Percentiles rank a stretch among this genome's conserved stretches.
Conservation (phyloP, 2,797 vertebrate species). For the Cetoscarus ocellatus region DNA sequence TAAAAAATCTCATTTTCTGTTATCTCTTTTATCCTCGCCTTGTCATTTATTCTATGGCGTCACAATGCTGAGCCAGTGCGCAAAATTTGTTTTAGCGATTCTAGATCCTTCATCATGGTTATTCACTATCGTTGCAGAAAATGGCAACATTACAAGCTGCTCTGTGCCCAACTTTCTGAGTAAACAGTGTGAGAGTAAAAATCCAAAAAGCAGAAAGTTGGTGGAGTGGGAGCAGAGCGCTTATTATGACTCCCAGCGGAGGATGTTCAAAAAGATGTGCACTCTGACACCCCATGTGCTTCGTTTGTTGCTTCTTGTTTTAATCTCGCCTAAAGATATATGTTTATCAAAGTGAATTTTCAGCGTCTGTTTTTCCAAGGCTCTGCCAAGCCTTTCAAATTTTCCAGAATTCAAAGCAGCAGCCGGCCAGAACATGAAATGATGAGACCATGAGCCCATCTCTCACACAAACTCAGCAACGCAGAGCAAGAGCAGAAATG, state of each 20-base stretch:
- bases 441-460: constrained; percentile 60
- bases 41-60: constrained; percentile 20
- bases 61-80: constrained; percentile 11
- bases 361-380: constrained; percentile 68
- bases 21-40: not conserved
- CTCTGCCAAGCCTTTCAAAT: constrained; percentile 72
- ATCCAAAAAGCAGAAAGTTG: constrained; percentile 66
- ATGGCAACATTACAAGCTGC: constrained; percentile 17
- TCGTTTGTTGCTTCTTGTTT: constrained; percentile 73
- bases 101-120: constrained; percentile 24
- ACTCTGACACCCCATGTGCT: constrained; percentile 57
- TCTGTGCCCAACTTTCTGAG: constrained; percentile 54
- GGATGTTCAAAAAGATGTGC: constrained; percentile 72
- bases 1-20: constrained; percentile 15
- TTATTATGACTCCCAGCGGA: constrained; percentile 71
- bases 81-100: constrained; percentile 6
- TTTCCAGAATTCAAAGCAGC: constrained; percentile 68
- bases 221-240: constrained; percentile 44
- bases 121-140: constrained; percentile 16
- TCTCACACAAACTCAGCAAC: constrained; percentile 35
- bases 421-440: constrained; percentile 63
- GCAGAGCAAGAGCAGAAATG: constrained; percentile 33
- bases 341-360: constrained; percentile 85
- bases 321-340: constrained; percentile 82
- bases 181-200: constrained; percentile 43